phyloP scores from a whole-genome alignment of 1,140 invertebrate species.

The Drosophila nigrodunni region DNA sequence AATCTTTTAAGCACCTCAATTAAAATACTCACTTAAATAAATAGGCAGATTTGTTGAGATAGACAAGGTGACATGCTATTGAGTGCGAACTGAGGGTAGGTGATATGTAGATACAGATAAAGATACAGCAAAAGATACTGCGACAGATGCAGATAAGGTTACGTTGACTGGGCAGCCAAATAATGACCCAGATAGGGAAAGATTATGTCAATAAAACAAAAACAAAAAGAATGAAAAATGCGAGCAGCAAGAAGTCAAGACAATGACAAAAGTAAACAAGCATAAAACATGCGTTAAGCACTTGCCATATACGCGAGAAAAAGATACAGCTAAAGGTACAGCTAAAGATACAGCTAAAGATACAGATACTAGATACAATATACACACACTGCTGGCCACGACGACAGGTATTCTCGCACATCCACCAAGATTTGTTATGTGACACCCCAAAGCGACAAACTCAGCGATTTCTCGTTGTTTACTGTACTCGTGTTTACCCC shows the following conservation, averaged over 20 bases:
- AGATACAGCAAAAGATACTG: not conserved
- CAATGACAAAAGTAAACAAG: conserved; percentile 39
- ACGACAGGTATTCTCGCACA: conserved; percentile 8
- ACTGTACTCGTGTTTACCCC: conserved; percentile 3
- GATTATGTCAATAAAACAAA: conserved; percentile 58
- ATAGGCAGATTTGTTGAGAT: conserved; percentile 12
- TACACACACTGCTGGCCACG: not conserved
- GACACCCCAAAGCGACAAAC: conserved; percentile 17
- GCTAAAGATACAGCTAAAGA: conserved; percentile 26
- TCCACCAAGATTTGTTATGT: conserved; percentile 27
- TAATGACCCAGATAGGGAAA: conserved; percentile 63
- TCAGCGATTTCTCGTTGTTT: not conserved
- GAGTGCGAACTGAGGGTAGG: conserved; percentile 3
- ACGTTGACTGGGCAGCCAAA: conserved; percentile 29
- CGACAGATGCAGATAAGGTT: not conserved
- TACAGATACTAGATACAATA: conserved; percentile 14
- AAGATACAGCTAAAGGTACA: conserved; percentile 8
- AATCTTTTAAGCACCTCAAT: conserved; percentile 17
- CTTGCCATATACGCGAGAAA: conserved; percentile 21
- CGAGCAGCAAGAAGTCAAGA: conserved; percentile 32
- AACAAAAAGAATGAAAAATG: conserved; percentile 2
- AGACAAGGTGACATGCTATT: not conserved
- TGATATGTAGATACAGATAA: conserved; percentile 4
- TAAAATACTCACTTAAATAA: conserved; percentile 6
- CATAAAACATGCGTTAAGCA: conserved; percentile 48